Percentiles rank a stretch among this genome's conserved stretches.
Conservation (phyloP, 2,797 vertebrate species). For the Pantherophis vulpinus region DNA sequence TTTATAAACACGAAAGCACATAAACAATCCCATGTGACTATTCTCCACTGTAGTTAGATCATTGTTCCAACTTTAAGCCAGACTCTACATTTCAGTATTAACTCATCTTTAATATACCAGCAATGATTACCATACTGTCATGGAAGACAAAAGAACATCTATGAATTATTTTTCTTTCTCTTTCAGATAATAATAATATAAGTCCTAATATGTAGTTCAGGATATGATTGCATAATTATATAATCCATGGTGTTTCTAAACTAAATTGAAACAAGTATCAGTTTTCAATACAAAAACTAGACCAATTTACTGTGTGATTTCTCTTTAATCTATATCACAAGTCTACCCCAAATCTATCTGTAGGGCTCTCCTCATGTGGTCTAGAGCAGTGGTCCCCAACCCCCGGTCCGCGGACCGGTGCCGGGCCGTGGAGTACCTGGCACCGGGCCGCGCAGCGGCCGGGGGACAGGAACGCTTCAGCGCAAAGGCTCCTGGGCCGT, state of each 20-base stretch:
- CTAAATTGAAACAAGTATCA: background rate
- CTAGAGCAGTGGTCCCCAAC: too few species aligned
- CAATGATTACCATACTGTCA: conserved; percentile 2
- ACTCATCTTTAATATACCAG: conserved; percentile 22
- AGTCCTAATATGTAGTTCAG: background rate
- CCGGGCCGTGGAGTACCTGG: too few species aligned
- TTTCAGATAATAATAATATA: background rate
- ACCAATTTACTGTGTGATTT: background rate
- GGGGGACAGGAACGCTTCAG: too few species aligned
- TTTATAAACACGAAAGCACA: background rate
- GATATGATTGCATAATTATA: background rate
- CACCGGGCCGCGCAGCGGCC: too few species aligned
- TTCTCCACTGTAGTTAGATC: conserved; percentile 17
- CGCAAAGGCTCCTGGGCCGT: too few species aligned
- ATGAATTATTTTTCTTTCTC: background rate
- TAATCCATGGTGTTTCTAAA: background rate
- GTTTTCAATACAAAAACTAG: background rate
- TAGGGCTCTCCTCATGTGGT: background rate
- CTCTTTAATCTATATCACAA: background rate
- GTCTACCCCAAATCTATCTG: background rate
- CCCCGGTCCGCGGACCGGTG: too few species aligned
- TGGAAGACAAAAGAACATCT: conserved; percentile 18
- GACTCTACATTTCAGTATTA: background rate
- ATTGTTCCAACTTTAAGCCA: conserved; percentile 20
- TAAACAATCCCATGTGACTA: conserved; percentile 41